Conservation (phyloP, 2,888 invertebrate species). For the Proisotoma minuta region DNA sequence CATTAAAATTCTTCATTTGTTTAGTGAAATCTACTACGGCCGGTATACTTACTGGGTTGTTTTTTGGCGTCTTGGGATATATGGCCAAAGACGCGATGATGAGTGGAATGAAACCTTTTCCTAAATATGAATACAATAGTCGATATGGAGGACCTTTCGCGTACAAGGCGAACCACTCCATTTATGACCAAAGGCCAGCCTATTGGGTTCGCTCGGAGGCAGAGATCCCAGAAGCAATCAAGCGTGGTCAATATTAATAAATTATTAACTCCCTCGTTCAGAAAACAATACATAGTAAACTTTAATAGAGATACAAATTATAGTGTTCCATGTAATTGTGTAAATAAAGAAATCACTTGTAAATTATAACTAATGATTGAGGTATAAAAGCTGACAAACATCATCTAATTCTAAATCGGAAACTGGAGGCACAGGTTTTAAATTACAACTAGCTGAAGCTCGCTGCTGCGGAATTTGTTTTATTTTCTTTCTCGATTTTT, state of each 20-base stretch:
- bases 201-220: slow-evolving; percentile 34
- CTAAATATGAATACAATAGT: neutral
- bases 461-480: neutral
- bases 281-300: too few relatives aligned
- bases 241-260: slow-evolving; percentile 16
- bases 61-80: slow-evolving; percentile 19
- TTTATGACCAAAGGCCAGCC: slow-evolving; percentile 7
- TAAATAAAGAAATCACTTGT: too few relatives aligned
- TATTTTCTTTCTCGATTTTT: slow-evolving; percentile 8
- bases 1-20: too few relatives aligned
- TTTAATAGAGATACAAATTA: too few relatives aligned
- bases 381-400: slow-evolving; percentile 57
- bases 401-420: slow-evolving; percentile 65
- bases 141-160: slow-evolving; percentile 20
- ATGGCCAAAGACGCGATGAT: slow-evolving; percentile 24
- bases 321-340: too few relatives aligned
- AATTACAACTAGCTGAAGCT: slow-evolving; percentile 18
- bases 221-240: slow-evolving; percentile 17
- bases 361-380: too few relatives aligned
- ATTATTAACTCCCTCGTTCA: too few relatives aligned
- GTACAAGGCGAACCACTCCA: slow-evolving; percentile 30
- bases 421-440: slow-evolving; percentile 55
- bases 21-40: slow-evolving; percentile 13
- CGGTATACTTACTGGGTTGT: slow-evolving; percentile 14
- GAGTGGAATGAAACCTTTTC: slow-evolving; percentile 16